Evolutionary conservation across 1,140 invertebrate genomes (phyloP).

Genomic region (Oncopeltus fasciatus): DNA sequence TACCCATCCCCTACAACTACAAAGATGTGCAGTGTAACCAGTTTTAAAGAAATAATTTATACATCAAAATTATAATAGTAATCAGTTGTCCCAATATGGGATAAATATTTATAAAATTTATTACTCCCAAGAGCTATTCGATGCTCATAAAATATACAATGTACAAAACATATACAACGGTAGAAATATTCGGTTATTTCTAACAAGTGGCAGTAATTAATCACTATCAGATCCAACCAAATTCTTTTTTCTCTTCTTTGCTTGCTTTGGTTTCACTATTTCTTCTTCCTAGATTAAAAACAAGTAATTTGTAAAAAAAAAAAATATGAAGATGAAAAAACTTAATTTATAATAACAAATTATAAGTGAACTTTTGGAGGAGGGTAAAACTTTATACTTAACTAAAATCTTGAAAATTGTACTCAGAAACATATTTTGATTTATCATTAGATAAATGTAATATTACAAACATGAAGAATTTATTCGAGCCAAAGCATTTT

Average conservation of each 20-base stretch:
- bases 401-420: no score
- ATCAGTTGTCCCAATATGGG: constrained; percentile 3
- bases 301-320: no score
- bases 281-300: constrained; percentile 53
- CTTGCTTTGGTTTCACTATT: constrained; percentile 66
- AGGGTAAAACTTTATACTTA: no score
- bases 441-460: no score
- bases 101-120: neutral
- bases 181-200: neutral
- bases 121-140: neutral
- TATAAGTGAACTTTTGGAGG: no score
- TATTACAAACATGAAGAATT: no score
- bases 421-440: no score
- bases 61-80: neutral
- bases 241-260: constrained; percentile 72
- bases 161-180: neutral
- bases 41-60: neutral
- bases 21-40: neutral
- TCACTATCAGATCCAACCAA: constrained; percentile 68
- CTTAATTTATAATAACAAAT: no score
- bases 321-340: no score
- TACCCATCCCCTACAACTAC: neutral
- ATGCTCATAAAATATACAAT: constrained; percentile 1
- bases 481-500: no score
- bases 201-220: constrained; percentile 34